Conservation (phyloP, 1,140 invertebrate species). For the Rhopalosiphum padi region DNA sequence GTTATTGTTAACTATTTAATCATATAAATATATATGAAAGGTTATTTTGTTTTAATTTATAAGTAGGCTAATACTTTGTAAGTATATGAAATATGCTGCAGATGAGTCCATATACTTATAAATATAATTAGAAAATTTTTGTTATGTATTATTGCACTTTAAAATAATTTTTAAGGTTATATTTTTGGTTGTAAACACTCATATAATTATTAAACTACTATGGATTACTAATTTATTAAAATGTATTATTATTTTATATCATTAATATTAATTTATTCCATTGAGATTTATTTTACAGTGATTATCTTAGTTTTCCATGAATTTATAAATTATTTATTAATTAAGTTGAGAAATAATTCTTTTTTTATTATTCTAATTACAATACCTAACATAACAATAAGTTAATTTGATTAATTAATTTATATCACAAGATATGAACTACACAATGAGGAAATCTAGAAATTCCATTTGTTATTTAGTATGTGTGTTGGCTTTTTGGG, state of each 20-base stretch:
- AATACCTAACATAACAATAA: too few species aligned
- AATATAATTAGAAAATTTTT: not conserved
- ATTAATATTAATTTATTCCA: not conserved
- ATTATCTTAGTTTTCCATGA: not conserved
- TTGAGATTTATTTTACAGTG: not conserved
- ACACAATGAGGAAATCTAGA: too few species aligned
- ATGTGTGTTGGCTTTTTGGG: too few species aligned
- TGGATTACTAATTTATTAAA: not conserved
- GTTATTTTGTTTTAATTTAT: not conserved
- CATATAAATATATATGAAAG: not conserved
- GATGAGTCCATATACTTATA: not conserved
- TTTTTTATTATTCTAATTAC: too few species aligned
- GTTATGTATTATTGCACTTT: conserved; percentile 4
- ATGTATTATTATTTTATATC: not conserved
- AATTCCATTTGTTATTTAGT: too few species aligned
- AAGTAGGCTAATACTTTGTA: not conserved
- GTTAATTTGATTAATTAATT: too few species aligned
- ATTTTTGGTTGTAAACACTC: not conserved
- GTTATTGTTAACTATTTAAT: conserved; percentile 39
- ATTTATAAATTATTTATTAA: not conserved
- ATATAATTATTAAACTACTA: not conserved
- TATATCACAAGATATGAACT: too few species aligned
- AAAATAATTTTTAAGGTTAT: not conserved
- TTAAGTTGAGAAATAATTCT: not conserved
- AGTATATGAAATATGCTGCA: not conserved